Evolutionary conservation across 2,113 vertebrate species (phyloP).

Genomic region (Poicephalus gulielmi): DNA sequence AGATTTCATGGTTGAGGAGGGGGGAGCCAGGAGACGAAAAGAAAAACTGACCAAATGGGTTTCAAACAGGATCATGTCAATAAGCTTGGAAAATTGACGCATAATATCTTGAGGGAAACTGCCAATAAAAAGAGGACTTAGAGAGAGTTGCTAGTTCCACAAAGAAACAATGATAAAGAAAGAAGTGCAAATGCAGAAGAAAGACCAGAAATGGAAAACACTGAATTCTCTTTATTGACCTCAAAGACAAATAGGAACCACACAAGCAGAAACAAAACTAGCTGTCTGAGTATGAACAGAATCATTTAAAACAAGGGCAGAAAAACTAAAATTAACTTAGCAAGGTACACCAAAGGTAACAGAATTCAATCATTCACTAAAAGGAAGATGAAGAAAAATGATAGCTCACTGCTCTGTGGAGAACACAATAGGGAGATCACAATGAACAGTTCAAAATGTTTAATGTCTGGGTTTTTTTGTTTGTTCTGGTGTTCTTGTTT

Average conservation of each 20-base stretch:
- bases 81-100: neutral
- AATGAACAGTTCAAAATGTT: neutral
- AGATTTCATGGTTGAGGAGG: neutral
- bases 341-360: conserved; percentile 1
- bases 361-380: neutral
- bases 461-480: neutral
- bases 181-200: neutral
- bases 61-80: neutral
- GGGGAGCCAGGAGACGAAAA: neutral
- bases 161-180: neutral
- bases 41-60: neutral
- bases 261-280: neutral
- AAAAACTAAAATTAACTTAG: neutral
- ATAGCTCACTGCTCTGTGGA: neutral
- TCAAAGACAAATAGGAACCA: neutral
- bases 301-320: neutral
- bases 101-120: neutral
- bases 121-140: neutral
- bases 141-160: neutral
- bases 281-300: neutral
- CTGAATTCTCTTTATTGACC: neutral
- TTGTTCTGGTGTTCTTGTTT: neutral
- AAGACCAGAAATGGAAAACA: neutral
- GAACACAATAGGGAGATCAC: neutral
- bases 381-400: neutral